A percentile compares a stretch with the other conserved stretches of the same genome.
These are phyloP conservation scores for Hassar affinis DNA, from an alignment of 2,113 vertebrate species.

Conservation along the genomic window DNA sequence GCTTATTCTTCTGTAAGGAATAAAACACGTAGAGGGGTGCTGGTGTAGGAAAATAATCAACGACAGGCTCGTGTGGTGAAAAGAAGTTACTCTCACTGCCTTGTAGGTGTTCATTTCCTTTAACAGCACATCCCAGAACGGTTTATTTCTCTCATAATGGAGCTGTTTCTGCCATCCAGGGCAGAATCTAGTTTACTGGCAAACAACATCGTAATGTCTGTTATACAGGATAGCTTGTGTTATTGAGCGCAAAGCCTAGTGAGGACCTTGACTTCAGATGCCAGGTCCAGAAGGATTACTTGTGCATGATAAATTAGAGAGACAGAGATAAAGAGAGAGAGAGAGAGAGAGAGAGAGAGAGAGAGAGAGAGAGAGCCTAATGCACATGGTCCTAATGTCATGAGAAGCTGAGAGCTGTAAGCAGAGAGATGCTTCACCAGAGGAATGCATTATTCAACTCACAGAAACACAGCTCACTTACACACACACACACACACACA, in stretches of 20 bases:
- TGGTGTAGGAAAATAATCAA: not conserved
- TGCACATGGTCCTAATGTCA: constrained; percentile 26
- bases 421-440: constrained; percentile 42
- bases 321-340: not conserved
- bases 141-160: not conserved
- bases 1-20: not conserved
- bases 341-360: constrained; percentile 12
- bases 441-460: constrained; percentile 55
- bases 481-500: constrained; percentile 45
- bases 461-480: constrained; percentile 50
- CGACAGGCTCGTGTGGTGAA: not conserved
- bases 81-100: not conserved
- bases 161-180: not conserved
- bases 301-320: not conserved
- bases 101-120: not conserved
- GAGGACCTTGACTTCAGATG: not conserved
- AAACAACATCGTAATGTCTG: not conserved
- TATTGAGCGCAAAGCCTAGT: not conserved
- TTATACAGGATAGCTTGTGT: not conserved
- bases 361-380: constrained; percentile 21
- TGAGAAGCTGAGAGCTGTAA: constrained; percentile 46
- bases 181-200: not conserved
- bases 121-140: too few species aligned
- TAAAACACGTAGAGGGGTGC: not conserved
- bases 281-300: not conserved